A percentile compares a stretch with the other conserved stretches of the same genome.
Conservation (phyloP, 2,888 invertebrate genomes). For the Drosophila neonasuta region DNA sequence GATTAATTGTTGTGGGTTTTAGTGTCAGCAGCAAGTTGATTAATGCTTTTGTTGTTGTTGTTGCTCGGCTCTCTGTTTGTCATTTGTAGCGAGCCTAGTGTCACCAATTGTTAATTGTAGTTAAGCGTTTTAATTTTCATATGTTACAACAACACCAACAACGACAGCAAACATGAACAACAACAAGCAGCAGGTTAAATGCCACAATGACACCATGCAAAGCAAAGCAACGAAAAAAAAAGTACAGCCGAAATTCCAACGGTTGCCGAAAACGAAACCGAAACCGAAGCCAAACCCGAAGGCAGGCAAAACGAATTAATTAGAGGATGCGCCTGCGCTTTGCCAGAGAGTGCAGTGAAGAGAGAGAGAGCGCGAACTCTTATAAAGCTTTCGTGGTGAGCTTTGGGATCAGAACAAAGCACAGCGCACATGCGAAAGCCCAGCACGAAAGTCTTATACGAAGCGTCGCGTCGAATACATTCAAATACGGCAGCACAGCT, state of each 20-base stretch:
- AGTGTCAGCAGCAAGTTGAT: conserved; percentile 61
- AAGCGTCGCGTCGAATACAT: conserved; percentile 71
- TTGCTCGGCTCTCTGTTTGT: conserved; percentile 10
- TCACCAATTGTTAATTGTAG: conserved; percentile 70
- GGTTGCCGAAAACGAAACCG: conserved; percentile 13
- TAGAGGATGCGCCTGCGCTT: conserved; percentile 70
- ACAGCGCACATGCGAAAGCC: conserved; percentile 28
- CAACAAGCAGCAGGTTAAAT: conserved; percentile 48
- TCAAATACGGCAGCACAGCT: conserved; percentile 82
- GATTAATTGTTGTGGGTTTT: conserved; percentile 61
- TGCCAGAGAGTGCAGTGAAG: neutral
- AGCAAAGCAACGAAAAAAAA: neutral
- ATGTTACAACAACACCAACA: conserved; percentile 42
- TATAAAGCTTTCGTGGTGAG: conserved; percentile 58
- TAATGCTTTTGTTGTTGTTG: conserved; percentile 55
- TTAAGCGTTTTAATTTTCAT: conserved; percentile 73
- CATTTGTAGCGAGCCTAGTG: conserved; percentile 28
- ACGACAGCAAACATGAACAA: conserved; percentile 13
- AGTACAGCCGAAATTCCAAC: conserved; percentile 31
- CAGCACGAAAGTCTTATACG: conserved; percentile 57
- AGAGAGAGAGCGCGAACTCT: conserved; percentile 40
- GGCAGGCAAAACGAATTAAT: conserved; percentile 39
- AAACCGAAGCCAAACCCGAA: conserved; percentile 15
- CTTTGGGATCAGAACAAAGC: conserved; percentile 47
- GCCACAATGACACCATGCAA: conserved; percentile 29